Base-by-base conservation (phyloP, 1,140 invertebrate species). In the Scaptomyza montana region DNA sequence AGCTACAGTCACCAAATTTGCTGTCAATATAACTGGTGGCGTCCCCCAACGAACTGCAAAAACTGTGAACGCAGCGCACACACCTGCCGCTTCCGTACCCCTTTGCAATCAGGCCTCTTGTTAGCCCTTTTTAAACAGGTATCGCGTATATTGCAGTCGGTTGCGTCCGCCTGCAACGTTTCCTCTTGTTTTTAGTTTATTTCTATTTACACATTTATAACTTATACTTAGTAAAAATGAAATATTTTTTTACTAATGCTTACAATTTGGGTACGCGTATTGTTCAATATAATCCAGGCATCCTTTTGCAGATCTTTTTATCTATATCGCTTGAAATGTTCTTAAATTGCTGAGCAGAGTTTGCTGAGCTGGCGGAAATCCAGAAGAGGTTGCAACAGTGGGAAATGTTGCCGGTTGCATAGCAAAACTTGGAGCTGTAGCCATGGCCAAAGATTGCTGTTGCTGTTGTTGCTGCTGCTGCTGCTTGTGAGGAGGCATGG, bases 301-400 rank as follows among this genome's bases (percentile, higher is more conserved):
- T 12, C 3, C 39, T 41, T 10, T 41, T 3, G 9, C 39, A 43
- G 12, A 43, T 43, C 39, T 43, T 5, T 5, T n/a, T 3, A 5
- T n/a, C n/a, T n/a, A 43, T 4, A 43, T 43, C 12, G 39, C 33
- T 86, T 33, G 82, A 33, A 74, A 89, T 43, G 68, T 66, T 28
- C 82, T 65, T n/a, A 87, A 57, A 55, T 87, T 87, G 47, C 84
- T 87, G 5, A 89, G 63, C 12, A 87, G 62, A 1, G 65, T 65
- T 71, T 87, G 82, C 62, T 87, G 84, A 1, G 78, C 47, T 36
- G 85, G 85, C 28, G 79, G 84, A 33, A 64, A 78, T 13, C 21
- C 45, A 46, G 61, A 56, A 13, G 77, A 28, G 6, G 25, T 3
- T 16, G 39, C 47, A 25, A 33, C 65, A 8, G 49, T 10, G 1